These are phyloP conservation scores for Cryptotis parvus DNA, from an alignment of 2,113 vertebrate genomes.

Conservation along the genomic window DNA sequence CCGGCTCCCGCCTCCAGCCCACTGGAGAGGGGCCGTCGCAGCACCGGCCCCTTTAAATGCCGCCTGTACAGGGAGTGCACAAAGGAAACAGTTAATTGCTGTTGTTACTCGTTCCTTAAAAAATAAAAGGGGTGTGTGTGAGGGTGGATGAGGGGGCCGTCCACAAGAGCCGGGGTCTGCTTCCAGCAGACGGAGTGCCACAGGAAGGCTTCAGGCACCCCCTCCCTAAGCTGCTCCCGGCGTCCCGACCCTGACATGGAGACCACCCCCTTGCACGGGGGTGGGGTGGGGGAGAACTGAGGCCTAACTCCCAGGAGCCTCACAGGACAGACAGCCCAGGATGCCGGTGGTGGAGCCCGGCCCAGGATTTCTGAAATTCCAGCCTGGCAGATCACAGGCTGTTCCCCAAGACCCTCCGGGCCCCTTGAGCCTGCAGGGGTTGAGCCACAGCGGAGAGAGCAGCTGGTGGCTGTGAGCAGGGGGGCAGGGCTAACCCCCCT, in stretches of 20 bases:
- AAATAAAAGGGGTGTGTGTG: constrained; percentile 32
- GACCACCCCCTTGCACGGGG: no score
- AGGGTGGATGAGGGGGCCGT: not conserved
- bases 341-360: not conserved
- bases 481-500: constrained; percentile 76
- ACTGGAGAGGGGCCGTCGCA: not conserved
- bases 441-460: constrained; percentile 74
- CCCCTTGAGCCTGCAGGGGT: constrained; percentile 65
- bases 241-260: no score
- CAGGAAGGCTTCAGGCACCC: no score
- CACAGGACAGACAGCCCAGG: no score
- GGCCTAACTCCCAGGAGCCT: not conserved
- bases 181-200: not conserved
- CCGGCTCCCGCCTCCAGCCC: accelerated
- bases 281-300: not conserved
- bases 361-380: constrained; percentile 55
- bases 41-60: constrained; percentile 57
- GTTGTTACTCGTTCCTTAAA: constrained; percentile 72
- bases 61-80: constrained; percentile 74
- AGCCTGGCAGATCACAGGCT: constrained; percentile 59
- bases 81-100: constrained; percentile 65
- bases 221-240: no score
- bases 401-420: constrained; percentile 52
- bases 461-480: constrained; percentile 79
- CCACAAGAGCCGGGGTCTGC: no score